These are phyloP conservation scores for Formica aserva DNA, from an alignment of 2,888 invertebrate species.

Conservation along the genomic window DNA sequence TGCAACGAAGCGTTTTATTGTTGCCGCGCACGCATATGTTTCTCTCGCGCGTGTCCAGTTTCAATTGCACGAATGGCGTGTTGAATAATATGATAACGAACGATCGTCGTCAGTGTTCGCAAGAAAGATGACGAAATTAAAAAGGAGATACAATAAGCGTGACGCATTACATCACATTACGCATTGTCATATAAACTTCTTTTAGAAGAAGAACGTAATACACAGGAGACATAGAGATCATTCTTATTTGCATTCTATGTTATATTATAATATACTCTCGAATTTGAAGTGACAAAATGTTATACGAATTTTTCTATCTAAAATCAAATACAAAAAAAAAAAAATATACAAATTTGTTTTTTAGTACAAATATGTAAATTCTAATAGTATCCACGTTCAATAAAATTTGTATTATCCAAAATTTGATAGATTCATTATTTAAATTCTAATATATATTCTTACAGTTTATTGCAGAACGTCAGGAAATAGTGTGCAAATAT, in stretches of 20 bases:
- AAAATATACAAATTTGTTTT: neutral
- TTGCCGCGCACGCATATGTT: neutral
- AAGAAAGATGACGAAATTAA: conserved; percentile 51
- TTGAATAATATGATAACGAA: conserved; percentile 54
- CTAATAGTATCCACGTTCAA: neutral
- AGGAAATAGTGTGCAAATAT: neutral
- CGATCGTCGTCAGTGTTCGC: conserved; percentile 5
- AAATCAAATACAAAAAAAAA: neutral
- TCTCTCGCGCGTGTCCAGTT: conserved; percentile 32
- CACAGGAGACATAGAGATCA: neutral
- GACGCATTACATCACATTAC: neutral
- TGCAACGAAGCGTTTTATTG: conserved; percentile 36
- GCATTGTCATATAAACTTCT: neutral
- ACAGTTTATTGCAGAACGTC: neutral
- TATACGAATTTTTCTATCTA: neutral
- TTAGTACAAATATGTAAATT: neutral
- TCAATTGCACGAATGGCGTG: conserved; percentile 68
- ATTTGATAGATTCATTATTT: neutral
- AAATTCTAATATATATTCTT: neutral
- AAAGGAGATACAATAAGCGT: conserved; percentile 49
- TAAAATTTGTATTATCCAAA: neutral
- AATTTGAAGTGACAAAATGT: neutral
- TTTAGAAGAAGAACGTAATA: neutral
- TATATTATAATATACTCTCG: neutral
- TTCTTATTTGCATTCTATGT: neutral